Conservation (phyloP, 1,140 invertebrate species). For the Doryteuthis pealeii region DNA sequence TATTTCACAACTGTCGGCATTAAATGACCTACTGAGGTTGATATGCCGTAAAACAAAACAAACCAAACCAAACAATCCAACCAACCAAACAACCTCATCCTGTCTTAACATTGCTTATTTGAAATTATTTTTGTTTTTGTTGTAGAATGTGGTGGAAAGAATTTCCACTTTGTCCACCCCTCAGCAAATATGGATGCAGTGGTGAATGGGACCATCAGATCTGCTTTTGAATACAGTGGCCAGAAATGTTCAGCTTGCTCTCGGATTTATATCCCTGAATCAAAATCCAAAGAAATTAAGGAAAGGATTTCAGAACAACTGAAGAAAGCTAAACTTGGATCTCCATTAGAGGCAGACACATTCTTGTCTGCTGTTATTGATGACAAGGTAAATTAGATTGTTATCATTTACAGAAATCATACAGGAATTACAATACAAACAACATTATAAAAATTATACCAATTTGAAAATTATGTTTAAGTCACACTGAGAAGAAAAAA, state of each 20-base stretch:
- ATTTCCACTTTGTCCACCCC: slow-evolving; percentile 96
- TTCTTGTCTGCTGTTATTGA: slow-evolving; percentile 97
- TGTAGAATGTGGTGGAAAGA: slow-evolving; percentile 95
- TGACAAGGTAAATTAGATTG: slow-evolving; percentile 65
- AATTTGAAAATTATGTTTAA: too few relatives aligned
- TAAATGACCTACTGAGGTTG: too few relatives aligned
- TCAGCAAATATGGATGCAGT: slow-evolving; percentile 84
- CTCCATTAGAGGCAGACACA: slow-evolving; percentile 77
- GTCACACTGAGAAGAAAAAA: too few relatives aligned
- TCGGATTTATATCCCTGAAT: slow-evolving; percentile 90
- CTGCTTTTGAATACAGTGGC: slow-evolving; percentile 92
- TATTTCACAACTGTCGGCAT: too few relatives aligned
- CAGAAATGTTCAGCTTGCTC: slow-evolving; percentile 99
- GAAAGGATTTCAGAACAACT: slow-evolving; percentile 51
- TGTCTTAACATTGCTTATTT: too few relatives aligned
- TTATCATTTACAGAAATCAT: background rate
- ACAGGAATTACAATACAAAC: too few relatives aligned
- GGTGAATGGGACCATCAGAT: slow-evolving; percentile 80
- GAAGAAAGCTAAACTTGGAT: slow-evolving; percentile 75
- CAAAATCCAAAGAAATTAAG: slow-evolving; percentile 78
- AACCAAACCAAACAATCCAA: too few relatives aligned
- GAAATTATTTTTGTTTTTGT: background rate
- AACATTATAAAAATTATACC: too few relatives aligned
- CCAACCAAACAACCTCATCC: too few relatives aligned
- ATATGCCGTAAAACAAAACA: too few relatives aligned